Conservation (phyloP, 2,113 vertebrate genomes). For the Ovis canadensis region DNA sequence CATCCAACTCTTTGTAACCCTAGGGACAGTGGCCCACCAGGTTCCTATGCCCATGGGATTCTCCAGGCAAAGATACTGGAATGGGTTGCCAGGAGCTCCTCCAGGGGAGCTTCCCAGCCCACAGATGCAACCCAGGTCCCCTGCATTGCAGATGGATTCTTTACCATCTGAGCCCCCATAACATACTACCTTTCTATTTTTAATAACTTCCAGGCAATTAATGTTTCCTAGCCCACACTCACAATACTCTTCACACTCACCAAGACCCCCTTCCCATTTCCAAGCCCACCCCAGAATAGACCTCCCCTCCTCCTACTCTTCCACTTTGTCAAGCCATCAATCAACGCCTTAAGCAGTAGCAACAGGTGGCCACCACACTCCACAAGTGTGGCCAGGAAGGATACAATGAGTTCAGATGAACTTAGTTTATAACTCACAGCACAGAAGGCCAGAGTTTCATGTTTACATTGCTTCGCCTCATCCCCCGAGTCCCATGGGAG, state of each 20-base stretch:
- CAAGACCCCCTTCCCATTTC: not conserved
- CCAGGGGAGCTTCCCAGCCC: not conserved
- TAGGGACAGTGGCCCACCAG: accelerated
- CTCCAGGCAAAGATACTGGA: not conserved
- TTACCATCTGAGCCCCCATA: not conserved
- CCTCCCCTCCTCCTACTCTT: not conserved
- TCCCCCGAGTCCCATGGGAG: no score
- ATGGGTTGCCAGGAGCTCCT: not conserved
- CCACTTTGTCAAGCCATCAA: not conserved
- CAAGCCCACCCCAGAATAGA: not conserved
- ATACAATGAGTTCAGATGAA: not conserved
- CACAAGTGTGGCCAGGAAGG: not conserved
- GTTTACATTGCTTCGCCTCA: not conserved
- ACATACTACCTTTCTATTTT: no score
- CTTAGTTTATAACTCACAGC: not conserved
- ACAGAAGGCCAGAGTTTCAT: not conserved
- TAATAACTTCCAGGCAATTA: not conserved
- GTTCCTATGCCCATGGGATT: not conserved
- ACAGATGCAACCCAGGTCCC: not conserved
- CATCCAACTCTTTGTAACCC: not conserved
- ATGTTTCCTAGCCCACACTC: no score
- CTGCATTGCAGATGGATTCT: not conserved
- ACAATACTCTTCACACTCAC: not conserved
- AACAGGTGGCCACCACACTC: no score
- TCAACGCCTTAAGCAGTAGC: accelerated